A percentile compares a stretch with the other conserved stretches of the same genome.
phyloP scores from a whole-genome alignment of 2,797 vertebrate genomes.

The Pseudochirops cupreus region DNA sequence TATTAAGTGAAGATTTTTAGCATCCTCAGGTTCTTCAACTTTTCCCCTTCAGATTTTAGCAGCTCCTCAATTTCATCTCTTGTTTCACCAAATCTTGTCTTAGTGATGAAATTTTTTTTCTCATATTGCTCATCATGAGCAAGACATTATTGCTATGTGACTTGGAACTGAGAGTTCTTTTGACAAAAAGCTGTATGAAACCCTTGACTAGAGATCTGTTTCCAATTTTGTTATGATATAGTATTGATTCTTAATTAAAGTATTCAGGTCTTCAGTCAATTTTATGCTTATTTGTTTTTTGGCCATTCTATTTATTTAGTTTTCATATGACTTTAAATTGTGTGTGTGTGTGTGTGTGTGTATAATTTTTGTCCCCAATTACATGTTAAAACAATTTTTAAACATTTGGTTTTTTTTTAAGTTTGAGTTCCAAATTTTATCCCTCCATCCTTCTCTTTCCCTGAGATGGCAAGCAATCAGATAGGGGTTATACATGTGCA shows the following conservation, averaged over 20 bases:
- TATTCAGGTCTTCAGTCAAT: not conserved
- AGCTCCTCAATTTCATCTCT: not conserved
- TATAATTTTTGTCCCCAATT: not conserved
- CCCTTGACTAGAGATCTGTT: not conserved
- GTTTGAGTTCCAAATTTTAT: not conserved
- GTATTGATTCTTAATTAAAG: not conserved
- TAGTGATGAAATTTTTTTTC: not conserved
- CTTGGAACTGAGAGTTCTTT: not conserved
- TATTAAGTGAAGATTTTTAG: not conserved
- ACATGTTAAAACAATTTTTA: not conserved
- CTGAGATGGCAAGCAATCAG: no score
- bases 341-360: no score
- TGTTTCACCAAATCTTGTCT: not conserved
- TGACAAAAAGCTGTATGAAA: not conserved
- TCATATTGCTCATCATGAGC: not conserved
- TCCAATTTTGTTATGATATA: not conserved
- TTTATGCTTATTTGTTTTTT: not conserved
- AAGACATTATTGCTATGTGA: not conserved
- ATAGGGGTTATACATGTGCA: not conserved
- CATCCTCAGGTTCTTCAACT: not conserved
- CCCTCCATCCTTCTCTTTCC: not conserved
- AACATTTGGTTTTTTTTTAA: no score
- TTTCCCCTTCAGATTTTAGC: not conserved
- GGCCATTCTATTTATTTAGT: not conserved
- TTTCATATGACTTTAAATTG: no score